A percentile compares a stretch with the other conserved stretches of the same genome.
Conservation (phyloP, 2,888 invertebrate genomes). For the Drosophila dives region DNA sequence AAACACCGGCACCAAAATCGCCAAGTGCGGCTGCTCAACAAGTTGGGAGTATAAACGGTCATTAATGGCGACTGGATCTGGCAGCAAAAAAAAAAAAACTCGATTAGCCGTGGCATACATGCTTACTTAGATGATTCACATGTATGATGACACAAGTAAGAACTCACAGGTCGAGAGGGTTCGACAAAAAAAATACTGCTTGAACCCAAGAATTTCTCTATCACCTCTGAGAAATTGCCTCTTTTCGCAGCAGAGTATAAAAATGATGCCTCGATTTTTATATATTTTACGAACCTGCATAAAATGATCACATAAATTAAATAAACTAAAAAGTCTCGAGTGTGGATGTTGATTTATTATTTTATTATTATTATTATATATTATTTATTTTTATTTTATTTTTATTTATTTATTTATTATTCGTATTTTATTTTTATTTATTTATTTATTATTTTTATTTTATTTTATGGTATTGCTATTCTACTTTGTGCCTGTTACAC, state of each 20-base stretch:
- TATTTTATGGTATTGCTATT: not conserved
- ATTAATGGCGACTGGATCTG: slow-evolving; percentile 33
- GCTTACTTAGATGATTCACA: slow-evolving; percentile 7
- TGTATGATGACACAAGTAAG: not conserved
- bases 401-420: not conserved
- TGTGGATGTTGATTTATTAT: too few relatives aligned
- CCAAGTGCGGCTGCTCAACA: slow-evolving; percentile 37
- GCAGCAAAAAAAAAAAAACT: not conserved
- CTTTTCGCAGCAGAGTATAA: not conserved
- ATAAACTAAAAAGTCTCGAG: not conserved
- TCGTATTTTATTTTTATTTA: too few relatives aligned
- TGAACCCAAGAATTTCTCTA: not conserved
- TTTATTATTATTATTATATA: too few relatives aligned
- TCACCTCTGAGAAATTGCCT: not conserved
- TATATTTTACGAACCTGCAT: not conserved
- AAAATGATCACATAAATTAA: not conserved
- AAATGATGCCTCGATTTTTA: not conserved
- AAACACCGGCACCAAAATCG: slow-evolving; percentile 62
- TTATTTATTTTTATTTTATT: too few relatives aligned
- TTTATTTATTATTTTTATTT: too few relatives aligned
- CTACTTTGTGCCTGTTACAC: not conserved
- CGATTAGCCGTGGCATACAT: slow-evolving; percentile 21
- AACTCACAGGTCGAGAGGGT: not conserved
- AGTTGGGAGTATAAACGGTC: slow-evolving; percentile 40
- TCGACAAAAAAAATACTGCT: not conserved